Evolutionary conservation across 2,113 vertebrate species (phyloP), one percentile per base, ranked within the genome.

Genomic region (Tricholaema leucomelas): DNA sequence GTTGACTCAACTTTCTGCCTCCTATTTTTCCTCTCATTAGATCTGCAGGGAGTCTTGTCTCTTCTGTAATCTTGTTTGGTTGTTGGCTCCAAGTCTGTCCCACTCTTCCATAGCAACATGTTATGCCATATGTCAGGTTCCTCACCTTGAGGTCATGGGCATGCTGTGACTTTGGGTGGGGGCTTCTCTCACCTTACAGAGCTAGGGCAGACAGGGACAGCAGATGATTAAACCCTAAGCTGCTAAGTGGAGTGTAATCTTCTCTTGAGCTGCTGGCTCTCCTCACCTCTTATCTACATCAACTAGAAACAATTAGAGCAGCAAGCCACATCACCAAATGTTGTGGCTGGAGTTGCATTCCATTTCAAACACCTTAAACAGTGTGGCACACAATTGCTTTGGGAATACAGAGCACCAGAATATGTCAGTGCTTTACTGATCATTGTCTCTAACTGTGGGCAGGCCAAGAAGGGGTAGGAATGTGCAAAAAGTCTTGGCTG

Each of bases 41-140:
- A 64, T 70, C 60, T 83, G 13, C 2, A 0, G 23, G 9, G 30
- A 54, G 18, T 56, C 65, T 84, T 67, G 9, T 78, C 61, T 90
- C n/a, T 73, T 77, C 58, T 54, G 2, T 81, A 66, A 61, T 64
- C 48, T 61, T 40, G 12, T 89, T 58, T 59, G 24, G 8, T 71
- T 38, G 23, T 36, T 63, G 77, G 13, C 28, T 86, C 1, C 59
- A 86, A 27, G 58, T 80, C n/a, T 20, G 9, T 75, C 27, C 24
- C 0, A 0, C 15, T 59, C 24, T 63, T 11, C 27, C 10, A 11
- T 35, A 33, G 36, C 78, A 81, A 18, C 12, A 30, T 1, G 0
- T 63, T 59, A 54, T 64, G 31, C 12, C 25, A 27, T 64, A 55
- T 48, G 48, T 76, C 48, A 80, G 13, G 15, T 83, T 89, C 20